A percentile compares a stretch with the other conserved stretches of the same genome.
Conservation (phyloP, 1,140 invertebrate genomes). For the Drosophila tristis region DNA sequence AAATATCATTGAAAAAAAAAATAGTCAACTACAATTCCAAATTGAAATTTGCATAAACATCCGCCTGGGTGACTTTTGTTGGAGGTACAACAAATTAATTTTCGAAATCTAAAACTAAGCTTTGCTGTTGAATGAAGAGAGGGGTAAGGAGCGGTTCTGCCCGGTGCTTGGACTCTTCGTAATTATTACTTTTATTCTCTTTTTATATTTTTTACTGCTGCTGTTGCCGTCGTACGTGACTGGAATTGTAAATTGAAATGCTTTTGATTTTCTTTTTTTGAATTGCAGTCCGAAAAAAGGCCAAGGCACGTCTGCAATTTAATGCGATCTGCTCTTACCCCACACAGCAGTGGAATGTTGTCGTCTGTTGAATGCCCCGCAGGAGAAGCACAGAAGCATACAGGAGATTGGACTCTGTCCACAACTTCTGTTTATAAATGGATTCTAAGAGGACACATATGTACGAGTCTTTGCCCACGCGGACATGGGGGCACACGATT, state of each 20-base stretch:
- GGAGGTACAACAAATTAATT: slow-evolving; percentile 54
- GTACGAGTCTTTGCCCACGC: too few relatives aligned
- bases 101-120: slow-evolving; percentile 24
- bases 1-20: slow-evolving; percentile 13
- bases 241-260: slow-evolving; percentile 53
- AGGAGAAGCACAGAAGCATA: too few relatives aligned
- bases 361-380: slow-evolving; percentile 21
- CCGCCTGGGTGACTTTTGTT: slow-evolving; percentile 21
- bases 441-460: slow-evolving; percentile 14
- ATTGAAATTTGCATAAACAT: slow-evolving; percentile 40
- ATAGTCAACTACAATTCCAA: slow-evolving; percentile 5
- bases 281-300: slow-evolving; percentile 50
- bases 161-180: slow-evolving; percentile 24
- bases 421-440: slow-evolving; percentile 26
- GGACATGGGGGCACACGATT: neutral
- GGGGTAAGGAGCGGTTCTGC: neutral
- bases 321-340: slow-evolving; percentile 28
- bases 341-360: slow-evolving; percentile 5
- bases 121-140: neutral
- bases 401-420: neutral
- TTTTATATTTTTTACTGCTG: slow-evolving; percentile 29
- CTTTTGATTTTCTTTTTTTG: slow-evolving; percentile 57
- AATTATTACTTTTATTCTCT: slow-evolving; percentile 31
- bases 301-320: slow-evolving; percentile 59
- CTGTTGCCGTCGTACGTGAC: slow-evolving; percentile 52